Percentiles rank a stretch among this genome's conserved stretches.
phyloP scores from a whole-genome alignment of 2,113 vertebrate species.

The Chionodraco myersi region DNA sequence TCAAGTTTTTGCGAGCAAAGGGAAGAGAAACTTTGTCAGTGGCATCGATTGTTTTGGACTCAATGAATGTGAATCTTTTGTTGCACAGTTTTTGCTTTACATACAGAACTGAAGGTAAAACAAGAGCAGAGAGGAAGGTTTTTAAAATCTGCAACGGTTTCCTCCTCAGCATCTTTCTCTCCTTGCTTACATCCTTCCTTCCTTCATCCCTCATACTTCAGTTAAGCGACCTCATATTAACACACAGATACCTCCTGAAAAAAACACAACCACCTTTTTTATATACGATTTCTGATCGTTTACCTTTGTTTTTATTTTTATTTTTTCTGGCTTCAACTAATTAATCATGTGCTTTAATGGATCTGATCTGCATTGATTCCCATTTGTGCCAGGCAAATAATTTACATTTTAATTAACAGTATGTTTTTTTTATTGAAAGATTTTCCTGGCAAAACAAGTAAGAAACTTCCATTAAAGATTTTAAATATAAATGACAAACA shows the following conservation, averaged over 20 bases:
- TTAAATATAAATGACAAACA: too few relatives aligned
- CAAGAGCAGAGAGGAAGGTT: neutral
- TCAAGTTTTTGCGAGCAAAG: neutral
- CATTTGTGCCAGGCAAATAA: too few relatives aligned
- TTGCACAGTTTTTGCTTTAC: conserved; percentile 40
- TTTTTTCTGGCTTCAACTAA: too few relatives aligned
- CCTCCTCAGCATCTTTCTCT: neutral
- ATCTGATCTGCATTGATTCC: too few relatives aligned
- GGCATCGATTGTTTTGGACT: conserved; percentile 22
- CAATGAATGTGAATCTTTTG: conserved; percentile 54
- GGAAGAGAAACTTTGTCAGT: neutral
- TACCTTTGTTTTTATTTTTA: too few relatives aligned
- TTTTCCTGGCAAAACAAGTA: too few relatives aligned
- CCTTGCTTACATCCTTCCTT: neutral
- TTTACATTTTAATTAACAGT: too few relatives aligned
- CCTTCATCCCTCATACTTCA: neutral
- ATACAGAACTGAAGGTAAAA: conserved; percentile 19
- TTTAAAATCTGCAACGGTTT: neutral
- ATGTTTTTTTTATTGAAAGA: too few relatives aligned
- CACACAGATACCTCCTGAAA: conserved; percentile 43
- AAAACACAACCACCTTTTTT: neutral
- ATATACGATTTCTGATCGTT: too few relatives aligned
- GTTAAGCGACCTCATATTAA: conserved; percentile 18
- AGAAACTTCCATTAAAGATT: too few relatives aligned
- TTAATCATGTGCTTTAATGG: too few relatives aligned